Evolutionary conservation across 1,140 invertebrate species (phyloP).

Genomic region (Mesaphorura yosii): DNA sequence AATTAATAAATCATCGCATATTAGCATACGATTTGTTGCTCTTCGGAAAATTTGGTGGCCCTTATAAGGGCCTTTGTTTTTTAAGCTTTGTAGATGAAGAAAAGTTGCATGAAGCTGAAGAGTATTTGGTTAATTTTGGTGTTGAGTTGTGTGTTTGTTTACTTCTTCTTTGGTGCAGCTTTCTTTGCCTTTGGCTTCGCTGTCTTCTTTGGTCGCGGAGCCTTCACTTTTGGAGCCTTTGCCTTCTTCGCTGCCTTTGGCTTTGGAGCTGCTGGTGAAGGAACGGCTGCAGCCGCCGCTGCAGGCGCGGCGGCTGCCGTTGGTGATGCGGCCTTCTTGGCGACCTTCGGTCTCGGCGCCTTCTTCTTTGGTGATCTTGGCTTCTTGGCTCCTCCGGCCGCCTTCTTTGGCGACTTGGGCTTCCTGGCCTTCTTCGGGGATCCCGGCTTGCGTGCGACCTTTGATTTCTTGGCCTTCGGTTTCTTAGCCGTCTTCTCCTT

Average conservation of each 20-base stretch:
- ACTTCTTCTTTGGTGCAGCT: neutral
- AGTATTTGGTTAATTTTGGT: too few relatives aligned
- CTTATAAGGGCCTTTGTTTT: conserved; percentile 24
- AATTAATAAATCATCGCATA: neutral
- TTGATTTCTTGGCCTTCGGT: conserved; percentile 2
- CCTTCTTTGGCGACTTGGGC: conserved; percentile 12
- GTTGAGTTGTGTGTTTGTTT: neutral
- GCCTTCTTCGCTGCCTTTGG: neutral
- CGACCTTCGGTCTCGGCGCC: neutral
- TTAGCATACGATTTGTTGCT: conserved; percentile 1
- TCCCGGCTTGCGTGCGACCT: conserved; percentile 9
- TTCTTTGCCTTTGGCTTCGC: conserved; percentile 9
- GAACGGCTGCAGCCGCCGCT: neutral
- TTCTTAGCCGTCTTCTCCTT: neutral
- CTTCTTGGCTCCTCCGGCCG: neutral
- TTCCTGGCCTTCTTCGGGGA: conserved; percentile 3
- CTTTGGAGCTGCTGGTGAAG: neutral
- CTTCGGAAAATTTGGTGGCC: conserved; percentile 22
- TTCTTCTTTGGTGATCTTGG: neutral
- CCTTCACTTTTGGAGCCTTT: neutral
- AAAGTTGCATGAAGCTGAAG: neutral
- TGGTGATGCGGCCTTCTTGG: conserved; percentile 9
- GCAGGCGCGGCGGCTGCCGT: neutral
- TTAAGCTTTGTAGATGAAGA: neutral
- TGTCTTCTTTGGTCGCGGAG: conserved; percentile 1